Evolutionary conservation across 2,888 invertebrate genomes (phyloP).

Genomic region (Lycophotia porphyrea): DNA sequence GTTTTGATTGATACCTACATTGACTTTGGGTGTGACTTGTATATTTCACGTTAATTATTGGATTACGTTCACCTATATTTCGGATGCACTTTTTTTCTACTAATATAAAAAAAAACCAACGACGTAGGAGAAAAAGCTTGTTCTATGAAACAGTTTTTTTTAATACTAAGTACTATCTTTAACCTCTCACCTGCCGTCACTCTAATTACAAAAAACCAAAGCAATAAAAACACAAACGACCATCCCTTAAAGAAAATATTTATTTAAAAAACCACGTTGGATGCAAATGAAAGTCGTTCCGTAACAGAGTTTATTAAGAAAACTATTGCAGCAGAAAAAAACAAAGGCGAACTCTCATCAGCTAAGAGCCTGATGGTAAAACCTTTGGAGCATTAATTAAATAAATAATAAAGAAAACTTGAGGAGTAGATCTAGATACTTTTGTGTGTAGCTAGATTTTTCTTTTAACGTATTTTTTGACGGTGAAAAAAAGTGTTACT

Average conservation of each 20-base stretch:
- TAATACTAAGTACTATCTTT: not conserved
- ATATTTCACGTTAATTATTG: no score
- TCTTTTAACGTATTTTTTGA: not conserved
- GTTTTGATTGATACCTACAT: not conserved
- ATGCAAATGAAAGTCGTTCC: slow-evolving; percentile 47
- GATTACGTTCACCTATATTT: not conserved
- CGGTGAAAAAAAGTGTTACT: no score
- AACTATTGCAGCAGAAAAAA: slow-evolving; percentile 58
- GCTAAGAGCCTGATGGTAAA: slow-evolving; percentile 65
- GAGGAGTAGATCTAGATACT: slow-evolving; percentile 11
- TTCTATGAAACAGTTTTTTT: not conserved
- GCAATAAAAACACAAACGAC: slow-evolving; percentile 3
- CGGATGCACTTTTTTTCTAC: not conserved
- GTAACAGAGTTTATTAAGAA: slow-evolving; percentile 52
- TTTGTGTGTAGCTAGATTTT: slow-evolving; percentile 15
- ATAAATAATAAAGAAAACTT: slow-evolving; percentile 44
- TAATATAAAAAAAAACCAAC: not conserved
- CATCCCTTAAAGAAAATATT: slow-evolving; percentile 4
- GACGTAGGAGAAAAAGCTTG: not conserved
- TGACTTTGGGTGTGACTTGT: not conserved
- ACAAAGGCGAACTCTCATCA: slow-evolving; percentile 62
- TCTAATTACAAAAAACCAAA: slow-evolving; percentile 26
- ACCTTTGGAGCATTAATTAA: slow-evolving; percentile 47
- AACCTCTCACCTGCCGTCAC: not conserved
- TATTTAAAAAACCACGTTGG: slow-evolving; percentile 7